phyloP scores from a whole-genome alignment of 2,113 vertebrate genomes.

The Catagonus wagneri region DNA sequence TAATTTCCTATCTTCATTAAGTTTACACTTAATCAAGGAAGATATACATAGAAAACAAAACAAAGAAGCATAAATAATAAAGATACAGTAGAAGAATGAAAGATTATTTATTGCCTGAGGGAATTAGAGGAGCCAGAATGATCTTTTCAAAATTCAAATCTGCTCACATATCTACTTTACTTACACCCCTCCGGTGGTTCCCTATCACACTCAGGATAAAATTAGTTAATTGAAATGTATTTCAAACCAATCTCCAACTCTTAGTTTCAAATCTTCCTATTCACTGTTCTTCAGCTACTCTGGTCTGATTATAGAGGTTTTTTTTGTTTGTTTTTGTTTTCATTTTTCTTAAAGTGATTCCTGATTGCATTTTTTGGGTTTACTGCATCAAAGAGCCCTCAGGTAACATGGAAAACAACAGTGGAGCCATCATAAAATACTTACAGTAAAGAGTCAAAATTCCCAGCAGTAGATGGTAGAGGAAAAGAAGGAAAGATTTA shows the following conservation, averaged over 20 bases:
- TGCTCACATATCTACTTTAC: background rate
- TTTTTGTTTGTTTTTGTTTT: background rate
- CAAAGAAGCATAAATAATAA: background rate
- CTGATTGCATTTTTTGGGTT: background rate
- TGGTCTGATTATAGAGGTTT: background rate
- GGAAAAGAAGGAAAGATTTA: background rate
- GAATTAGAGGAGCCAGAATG: background rate
- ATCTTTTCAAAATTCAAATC: background rate
- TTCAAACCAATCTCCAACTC: background rate
- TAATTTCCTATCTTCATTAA: background rate
- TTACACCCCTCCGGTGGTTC: background rate
- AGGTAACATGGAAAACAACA: background rate
- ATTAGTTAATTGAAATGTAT: background rate
- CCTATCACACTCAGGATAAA: background rate
- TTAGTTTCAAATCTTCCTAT: background rate
- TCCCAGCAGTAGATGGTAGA: background rate
- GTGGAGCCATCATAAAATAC: background rate
- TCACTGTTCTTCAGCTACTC: background rate
- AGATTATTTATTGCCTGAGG: background rate
- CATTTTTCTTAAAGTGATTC: background rate
- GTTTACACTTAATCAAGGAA: constrained; percentile 43
- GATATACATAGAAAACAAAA: background rate
- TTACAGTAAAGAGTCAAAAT: background rate
- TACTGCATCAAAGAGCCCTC: background rate
- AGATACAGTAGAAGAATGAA: background rate